Conservation (phyloP, 2,113 vertebrate species). For the Gymnarchus niloticus region DNA sequence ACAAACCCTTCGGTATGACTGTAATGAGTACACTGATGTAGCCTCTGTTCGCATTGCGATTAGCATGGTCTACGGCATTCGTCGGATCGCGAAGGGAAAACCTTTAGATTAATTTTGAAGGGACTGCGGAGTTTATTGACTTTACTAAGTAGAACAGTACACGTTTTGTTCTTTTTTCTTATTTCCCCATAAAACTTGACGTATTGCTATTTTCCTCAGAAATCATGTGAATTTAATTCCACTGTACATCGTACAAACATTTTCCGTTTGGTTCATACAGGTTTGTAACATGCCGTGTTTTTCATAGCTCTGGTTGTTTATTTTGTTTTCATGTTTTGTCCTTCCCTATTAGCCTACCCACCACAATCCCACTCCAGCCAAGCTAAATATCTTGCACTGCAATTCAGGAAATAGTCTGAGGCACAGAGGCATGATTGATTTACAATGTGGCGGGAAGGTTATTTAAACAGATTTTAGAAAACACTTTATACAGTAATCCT, state of each 20-base stretch:
- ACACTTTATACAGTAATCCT: neutral
- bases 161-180: neutral
- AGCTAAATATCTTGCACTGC: neutral
- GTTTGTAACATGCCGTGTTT: neutral
- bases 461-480: neutral
- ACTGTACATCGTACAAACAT: neutral
- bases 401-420: neutral
- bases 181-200: neutral
- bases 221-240: neutral
- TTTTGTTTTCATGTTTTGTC: neutral
- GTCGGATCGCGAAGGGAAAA: too few species aligned
- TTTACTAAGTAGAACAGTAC: neutral
- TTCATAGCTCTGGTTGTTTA: neutral
- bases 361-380: neutral
- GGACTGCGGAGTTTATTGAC: neutral
- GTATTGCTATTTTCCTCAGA: neutral
- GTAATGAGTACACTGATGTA: too few species aligned
- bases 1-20: neutral
- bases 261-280: neutral
- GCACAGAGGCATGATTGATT: neutral
- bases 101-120: too few species aligned
- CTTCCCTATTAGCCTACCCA: neutral
- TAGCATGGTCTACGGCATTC: too few species aligned
- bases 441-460: neutral
- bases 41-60: too few species aligned